These are phyloP conservation scores for Haemorhous mexicanus DNA, from an alignment of 2,113 vertebrate genomes.

Conservation along the genomic window DNA sequence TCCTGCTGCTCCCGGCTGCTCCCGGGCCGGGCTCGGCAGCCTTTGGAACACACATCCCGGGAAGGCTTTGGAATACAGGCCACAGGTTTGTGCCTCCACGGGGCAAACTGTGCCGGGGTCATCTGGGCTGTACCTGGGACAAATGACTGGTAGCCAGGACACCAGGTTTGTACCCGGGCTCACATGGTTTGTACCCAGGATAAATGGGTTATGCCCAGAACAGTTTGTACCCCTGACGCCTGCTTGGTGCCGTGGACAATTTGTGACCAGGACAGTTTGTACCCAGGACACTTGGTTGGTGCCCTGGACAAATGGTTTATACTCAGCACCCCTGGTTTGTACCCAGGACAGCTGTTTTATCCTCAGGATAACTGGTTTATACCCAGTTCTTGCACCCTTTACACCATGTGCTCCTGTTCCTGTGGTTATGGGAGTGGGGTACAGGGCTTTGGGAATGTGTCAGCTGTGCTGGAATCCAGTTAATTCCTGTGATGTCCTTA, in stretches of 20 bases:
- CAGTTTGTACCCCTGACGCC: background rate
- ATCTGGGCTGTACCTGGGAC: background rate
- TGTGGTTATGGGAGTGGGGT: rapidly evolving
- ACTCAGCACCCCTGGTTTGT: background rate
- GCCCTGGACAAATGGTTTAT: rapidly evolving
- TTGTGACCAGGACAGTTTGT: background rate
- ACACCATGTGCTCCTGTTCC: rapidly evolving
- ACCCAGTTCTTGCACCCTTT: rapidly evolving
- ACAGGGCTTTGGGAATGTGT: background rate
- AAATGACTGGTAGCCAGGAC: background rate
- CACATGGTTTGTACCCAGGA: too few species aligned
- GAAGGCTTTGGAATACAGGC: background rate
- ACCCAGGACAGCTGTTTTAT: background rate
- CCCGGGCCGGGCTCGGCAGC: background rate
- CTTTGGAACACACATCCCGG: background rate
- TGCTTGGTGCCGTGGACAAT: background rate
- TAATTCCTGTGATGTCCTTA: rapidly evolving
- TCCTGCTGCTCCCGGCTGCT: background rate
- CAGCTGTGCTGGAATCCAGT: rapidly evolving
- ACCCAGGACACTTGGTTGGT: rapidly evolving
- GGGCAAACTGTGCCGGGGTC: background rate
- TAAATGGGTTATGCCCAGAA: too few species aligned
- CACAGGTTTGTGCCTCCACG: background rate
- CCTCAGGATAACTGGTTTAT: background rate
- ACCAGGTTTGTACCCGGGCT: background rate